A percentile compares a stretch with the other conserved stretches of the same genome.
Evolutionary conservation across 2,888 invertebrate species (phyloP).

Genomic region (Incurvaria masculella): DNA sequence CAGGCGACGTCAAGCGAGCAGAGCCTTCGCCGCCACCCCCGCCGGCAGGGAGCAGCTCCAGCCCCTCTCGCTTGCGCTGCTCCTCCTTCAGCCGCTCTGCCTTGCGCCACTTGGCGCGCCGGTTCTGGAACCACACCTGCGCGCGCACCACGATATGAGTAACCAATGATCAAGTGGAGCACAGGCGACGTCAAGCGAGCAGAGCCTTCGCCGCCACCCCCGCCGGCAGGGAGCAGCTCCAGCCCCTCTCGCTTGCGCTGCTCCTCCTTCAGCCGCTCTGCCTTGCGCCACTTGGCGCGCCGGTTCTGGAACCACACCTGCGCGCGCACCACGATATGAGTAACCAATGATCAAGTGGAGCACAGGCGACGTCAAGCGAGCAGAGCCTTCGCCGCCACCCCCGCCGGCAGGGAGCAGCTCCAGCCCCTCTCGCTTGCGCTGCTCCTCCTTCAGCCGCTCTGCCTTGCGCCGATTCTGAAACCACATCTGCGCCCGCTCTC

Average conservation of each 20-base stretch:
- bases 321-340: no score
- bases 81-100: constrained; percentile 90
- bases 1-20: no score
- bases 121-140: constrained; percentile 93
- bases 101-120: no score
- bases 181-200: no score
- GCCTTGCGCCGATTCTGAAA: constrained; percentile 91
- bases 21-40: constrained; percentile 17
- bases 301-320: constrained; percentile 95
- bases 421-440: constrained; percentile 76
- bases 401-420: constrained; percentile 61
- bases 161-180: no score
- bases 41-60: constrained; percentile 61
- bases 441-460: constrained; percentile 88
- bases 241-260: constrained; percentile 79
- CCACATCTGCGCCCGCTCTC: constrained; percentile 82
- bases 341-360: no score
- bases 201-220: not conserved
- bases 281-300: no score
- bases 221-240: constrained; percentile 61
- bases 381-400: not conserved
- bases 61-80: constrained; percentile 78
- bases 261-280: constrained; percentile 88
- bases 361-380: no score
- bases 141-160: no score